phyloP scores from a whole-genome alignment of 2,113 vertebrate genomes.

The Cynoglossus semilaevis region DNA sequence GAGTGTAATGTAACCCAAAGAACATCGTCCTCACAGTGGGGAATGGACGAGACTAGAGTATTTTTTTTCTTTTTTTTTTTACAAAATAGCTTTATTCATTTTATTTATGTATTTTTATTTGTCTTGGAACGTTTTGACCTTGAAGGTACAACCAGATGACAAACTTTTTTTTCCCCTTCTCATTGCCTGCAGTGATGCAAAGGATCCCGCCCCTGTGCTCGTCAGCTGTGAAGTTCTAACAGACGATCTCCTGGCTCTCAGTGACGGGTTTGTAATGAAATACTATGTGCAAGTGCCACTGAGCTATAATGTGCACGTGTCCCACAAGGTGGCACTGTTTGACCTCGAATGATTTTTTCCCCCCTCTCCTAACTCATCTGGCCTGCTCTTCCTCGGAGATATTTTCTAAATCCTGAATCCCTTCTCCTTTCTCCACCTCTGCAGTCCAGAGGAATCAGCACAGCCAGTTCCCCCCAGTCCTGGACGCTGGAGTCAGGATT shows the following conservation, averaged over 20 bases:
- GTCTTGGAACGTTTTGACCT: too few species aligned
- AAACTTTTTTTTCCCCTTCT: constrained; percentile 5
- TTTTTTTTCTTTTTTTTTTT: too few species aligned
- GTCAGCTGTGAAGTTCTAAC: constrained; percentile 39
- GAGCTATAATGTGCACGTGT: neutral
- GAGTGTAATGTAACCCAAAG: too few species aligned
- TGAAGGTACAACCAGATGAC: constrained; percentile 10
- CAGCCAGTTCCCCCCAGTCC: constrained; percentile 48
- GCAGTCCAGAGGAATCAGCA: constrained; percentile 45
- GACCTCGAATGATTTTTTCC: constrained; percentile 14
- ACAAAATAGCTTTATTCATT: too few species aligned
- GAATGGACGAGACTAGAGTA: too few species aligned
- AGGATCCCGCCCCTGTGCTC: constrained; percentile 33
- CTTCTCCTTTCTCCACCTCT: constrained; percentile 8
- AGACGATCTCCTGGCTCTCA: constrained; percentile 64
- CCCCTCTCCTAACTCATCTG: constrained; percentile 4
- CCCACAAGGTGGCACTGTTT: constrained; percentile 66
- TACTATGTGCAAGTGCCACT: constrained; percentile 2
- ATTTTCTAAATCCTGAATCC: constrained; percentile 21
- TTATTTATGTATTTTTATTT: too few species aligned
- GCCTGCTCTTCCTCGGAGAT: constrained; percentile 25
- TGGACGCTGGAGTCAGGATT: constrained; percentile 61
- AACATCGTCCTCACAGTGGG: too few species aligned
- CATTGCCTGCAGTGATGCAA: constrained; percentile 36
- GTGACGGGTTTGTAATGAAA: constrained; percentile 60